Evolutionary conservation across 1,140 invertebrate genomes (phyloP), one percentile per base, ranked within the genome.

Genomic region (Ericerus pela): DNA sequence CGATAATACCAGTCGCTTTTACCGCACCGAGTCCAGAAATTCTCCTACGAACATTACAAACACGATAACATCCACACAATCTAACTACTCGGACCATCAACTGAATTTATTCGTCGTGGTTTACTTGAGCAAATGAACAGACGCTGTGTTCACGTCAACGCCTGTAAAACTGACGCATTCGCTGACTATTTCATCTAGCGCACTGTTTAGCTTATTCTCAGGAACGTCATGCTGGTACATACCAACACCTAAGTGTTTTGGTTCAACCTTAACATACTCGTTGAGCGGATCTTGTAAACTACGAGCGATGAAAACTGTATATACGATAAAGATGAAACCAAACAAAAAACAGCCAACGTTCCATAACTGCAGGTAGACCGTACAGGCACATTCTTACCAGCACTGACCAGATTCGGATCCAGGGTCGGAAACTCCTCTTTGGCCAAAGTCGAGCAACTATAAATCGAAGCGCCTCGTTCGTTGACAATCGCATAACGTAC

Each of bases 171-270:
- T 93, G 4, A 92, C 89, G 66, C 87, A 86, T 66, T 92, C 86
- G 10, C 77, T 77, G 1, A 84, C 79, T 0, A 81, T 76, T 60
- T 82, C 81, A 61, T 87, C 80, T 11, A 95, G 69, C 0, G 82
- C 78, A 18, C 75, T 70, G 18, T 79, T 78, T 1, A 96, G 66
- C 63, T 80, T 76, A 64, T 81, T 85, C 57, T 86, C 80, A 1
- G 83, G 76, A 11, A 94, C 72, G 68, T 95, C 90, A 66, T 94
- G 89, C 69, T 96, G 85, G 66, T 95, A 96, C 79, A 93, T 86
- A 31, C 90, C 91, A 4, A 87, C 82, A 14, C 91, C 90, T 57
- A 96, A 72, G 67, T 92, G 84, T 65, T 88, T 86, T 0, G 90
- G 88, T 59, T 94, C 88, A 28, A 95, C 81, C 73, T 95, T 95